These are phyloP conservation scores for Adineta ricciae DNA, from an alignment of 2,888 invertebrate species.

Conservation along the genomic window DNA sequence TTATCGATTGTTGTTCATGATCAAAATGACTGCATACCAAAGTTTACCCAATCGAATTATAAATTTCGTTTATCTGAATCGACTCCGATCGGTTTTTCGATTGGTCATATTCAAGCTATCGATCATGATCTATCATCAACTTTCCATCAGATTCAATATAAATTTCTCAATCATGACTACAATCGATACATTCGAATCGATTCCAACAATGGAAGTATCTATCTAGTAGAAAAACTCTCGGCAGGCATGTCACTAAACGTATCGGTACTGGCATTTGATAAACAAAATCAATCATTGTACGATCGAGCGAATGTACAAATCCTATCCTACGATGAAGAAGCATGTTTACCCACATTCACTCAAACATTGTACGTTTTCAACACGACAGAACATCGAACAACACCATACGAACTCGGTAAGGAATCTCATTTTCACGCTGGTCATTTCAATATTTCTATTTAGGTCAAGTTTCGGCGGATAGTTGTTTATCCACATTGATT, in stretches of 20 bases:
- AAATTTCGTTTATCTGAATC: neutral
- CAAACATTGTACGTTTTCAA: neutral
- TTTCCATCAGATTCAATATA: neutral
- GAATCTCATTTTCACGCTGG: too few species aligned
- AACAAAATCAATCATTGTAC: neutral
- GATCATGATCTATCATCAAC: neutral
- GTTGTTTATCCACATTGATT: neutral
- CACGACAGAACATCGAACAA: neutral
- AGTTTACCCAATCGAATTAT: conserved; percentile 9
- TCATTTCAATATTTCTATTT: too few species aligned
- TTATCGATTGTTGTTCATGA: neutral
- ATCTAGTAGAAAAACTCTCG: neutral
- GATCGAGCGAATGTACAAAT: neutral
- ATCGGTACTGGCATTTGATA: neutral
- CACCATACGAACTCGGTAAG: neutral
- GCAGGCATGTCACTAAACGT: neutral
- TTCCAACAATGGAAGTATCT: neutral
- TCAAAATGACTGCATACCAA: neutral
- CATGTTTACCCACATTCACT: neutral
- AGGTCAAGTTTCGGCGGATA: conserved; percentile 10
- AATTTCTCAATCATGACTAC: neutral
- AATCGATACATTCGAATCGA: neutral
- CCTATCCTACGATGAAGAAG: neutral
- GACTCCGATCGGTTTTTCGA: neutral
- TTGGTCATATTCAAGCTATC: neutral